Evolutionary conservation across 2,797 vertebrate species (phyloP).

Genomic region (Percopsis omiscomaycus): DNA sequence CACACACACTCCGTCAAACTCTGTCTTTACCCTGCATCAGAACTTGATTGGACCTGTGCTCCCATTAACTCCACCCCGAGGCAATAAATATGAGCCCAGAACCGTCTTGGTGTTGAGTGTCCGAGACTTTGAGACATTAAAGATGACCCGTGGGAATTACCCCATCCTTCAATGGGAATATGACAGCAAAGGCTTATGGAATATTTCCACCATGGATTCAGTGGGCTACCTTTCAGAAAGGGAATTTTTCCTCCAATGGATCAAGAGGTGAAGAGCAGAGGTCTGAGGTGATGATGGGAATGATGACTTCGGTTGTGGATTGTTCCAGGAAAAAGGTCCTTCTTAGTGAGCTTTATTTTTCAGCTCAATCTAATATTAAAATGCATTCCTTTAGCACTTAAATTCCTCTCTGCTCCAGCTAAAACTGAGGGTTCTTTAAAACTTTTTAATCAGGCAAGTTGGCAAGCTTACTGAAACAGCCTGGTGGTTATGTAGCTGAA

Average conservation of each 20-base stretch:
- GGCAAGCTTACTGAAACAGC: constrained; percentile 1
- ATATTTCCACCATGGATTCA: constrained; percentile 15
- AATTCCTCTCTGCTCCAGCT: neutral
- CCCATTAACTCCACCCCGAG: constrained; percentile 68
- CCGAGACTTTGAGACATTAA: constrained; percentile 26
- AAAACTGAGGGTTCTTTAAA: neutral
- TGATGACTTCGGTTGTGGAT: constrained; percentile 1
- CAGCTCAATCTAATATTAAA: neutral
- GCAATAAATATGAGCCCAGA: constrained; percentile 56
- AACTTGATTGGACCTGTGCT: constrained; percentile 63
- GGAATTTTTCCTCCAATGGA: constrained; percentile 28
- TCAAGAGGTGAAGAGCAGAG: neutral
- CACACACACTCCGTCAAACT: constrained; percentile 1
- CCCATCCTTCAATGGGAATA: constrained; percentile 13
- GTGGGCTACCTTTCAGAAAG: neutral
- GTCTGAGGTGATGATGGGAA: constrained; percentile 16
- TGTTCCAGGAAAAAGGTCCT: neutral
- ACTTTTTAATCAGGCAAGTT: constrained; percentile 5
- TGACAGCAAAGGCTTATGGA: constrained; percentile 22
- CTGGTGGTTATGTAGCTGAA: constrained; percentile 1
- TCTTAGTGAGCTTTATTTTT: neutral
- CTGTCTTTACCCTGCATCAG: constrained; percentile 44
- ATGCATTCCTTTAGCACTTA: neutral
- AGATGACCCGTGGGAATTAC: constrained; percentile 40
- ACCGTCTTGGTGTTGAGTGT: constrained; percentile 29